Percentiles rank a stretch among this genome's conserved stretches.
These are phyloP conservation scores for Hipposideros larvatus DNA, from an alignment of 2,797 vertebrate species.

Conservation along the genomic window DNA sequence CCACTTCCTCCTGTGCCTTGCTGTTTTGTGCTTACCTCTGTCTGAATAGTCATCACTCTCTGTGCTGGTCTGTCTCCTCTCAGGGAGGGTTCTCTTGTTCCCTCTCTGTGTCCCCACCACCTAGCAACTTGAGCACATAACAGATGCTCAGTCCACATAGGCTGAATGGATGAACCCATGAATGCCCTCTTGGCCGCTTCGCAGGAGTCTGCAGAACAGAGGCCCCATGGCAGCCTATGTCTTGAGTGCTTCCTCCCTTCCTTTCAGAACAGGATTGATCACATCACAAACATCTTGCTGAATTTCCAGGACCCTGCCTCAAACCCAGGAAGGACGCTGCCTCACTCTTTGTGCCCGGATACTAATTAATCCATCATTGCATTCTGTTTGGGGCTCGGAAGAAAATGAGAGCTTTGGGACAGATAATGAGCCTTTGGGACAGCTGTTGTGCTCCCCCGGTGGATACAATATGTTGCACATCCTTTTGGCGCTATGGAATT, in stretches of 20 bases:
- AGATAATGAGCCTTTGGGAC: conserved; percentile 15
- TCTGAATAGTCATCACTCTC: background rate
- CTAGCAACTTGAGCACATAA: background rate
- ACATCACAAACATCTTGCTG: background rate
- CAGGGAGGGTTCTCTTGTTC: background rate
- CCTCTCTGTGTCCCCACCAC: background rate
- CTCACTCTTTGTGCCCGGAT: background rate
- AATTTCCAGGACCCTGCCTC: background rate
- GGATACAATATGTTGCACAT: background rate
- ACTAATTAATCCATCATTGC: background rate
- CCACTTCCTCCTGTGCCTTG: background rate
- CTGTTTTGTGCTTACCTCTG: background rate
- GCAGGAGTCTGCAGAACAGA: background rate
- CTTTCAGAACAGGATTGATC: background rate
- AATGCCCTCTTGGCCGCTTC: background rate
- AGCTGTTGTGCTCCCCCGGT: conserved; percentile 61
- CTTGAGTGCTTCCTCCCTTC: background rate
- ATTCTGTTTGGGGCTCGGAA: background rate
- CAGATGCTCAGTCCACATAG: background rate
- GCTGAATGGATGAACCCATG: too few relatives aligned
- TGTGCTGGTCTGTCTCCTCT: background rate
- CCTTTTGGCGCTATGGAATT: conserved; percentile 64
- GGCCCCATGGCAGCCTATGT: background rate
- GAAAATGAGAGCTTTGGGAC: background rate
- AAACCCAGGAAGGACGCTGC: background rate